Evolutionary conservation across 1,140 invertebrate species (phyloP).

Genomic region (Sinella curviseta): DNA sequence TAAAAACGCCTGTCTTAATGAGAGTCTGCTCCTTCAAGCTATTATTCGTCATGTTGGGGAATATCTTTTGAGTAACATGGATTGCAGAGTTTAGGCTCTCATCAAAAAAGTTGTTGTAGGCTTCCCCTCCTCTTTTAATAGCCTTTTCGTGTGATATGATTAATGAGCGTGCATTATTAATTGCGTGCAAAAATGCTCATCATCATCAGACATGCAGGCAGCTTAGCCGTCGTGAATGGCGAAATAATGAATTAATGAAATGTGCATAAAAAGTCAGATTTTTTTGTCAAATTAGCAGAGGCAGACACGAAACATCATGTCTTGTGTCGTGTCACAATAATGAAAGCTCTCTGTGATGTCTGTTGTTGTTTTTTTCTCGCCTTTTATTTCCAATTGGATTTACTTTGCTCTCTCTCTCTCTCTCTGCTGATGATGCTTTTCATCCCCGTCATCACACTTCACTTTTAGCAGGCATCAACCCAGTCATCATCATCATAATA

Average conservation of each 20-base stretch:
- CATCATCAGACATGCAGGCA: no score
- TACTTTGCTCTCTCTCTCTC: neutral
- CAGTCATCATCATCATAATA: neutral
- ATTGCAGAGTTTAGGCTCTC: no score
- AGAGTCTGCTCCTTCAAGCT: no score
- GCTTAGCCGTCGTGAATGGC: no score
- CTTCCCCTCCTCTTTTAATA: constrained; percentile 18
- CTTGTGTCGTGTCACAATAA: no score
- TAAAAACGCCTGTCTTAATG: no score
- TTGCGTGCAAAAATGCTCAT: neutral
- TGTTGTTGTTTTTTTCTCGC: neutral
- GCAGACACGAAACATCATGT: neutral
- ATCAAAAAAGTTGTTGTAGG: neutral
- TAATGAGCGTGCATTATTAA: neutral
- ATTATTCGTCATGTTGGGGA: no score
- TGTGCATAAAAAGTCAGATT: neutral
- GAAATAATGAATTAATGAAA: no score
- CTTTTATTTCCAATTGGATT: constrained; percentile 15
- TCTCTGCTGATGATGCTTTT: neutral
- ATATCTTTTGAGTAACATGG: no score
- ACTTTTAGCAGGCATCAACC: neutral
- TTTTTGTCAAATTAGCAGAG: constrained; percentile 10
- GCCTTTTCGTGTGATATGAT: neutral
- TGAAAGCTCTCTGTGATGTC: neutral
- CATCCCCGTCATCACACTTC: neutral